These are phyloP conservation scores for Anarrhichthys ocellatus DNA, from an alignment of 2,113 vertebrate species.

Conservation along the genomic window DNA sequence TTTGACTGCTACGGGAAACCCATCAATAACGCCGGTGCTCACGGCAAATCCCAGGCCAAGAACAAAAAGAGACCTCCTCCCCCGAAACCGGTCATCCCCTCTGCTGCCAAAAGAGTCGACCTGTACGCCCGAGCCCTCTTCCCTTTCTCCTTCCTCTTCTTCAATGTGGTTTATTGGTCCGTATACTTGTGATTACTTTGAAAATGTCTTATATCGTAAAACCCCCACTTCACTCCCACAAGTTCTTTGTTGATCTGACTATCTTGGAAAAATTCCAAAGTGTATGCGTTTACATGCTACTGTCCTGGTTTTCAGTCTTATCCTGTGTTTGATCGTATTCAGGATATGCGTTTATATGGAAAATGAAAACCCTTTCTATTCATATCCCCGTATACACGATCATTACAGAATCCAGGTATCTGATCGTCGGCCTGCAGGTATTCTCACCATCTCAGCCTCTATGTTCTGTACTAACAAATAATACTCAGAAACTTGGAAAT, in stretches of 20 bases:
- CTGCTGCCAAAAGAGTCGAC: slow-evolving; percentile 95
- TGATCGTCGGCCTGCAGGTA: neutral
- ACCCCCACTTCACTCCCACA: neutral
- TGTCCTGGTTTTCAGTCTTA: neutral
- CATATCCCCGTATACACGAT: neutral
- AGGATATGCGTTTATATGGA: neutral
- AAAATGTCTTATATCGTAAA: slow-evolving; percentile 20
- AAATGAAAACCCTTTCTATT: neutral
- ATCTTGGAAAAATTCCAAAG: slow-evolving; percentile 21
- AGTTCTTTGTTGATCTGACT: slow-evolving; percentile 28
- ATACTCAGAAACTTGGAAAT: neutral
- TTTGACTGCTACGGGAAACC: slow-evolving; percentile 99
- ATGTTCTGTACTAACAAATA: neutral
- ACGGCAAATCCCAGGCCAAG: slow-evolving; percentile 92
- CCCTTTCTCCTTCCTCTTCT: slow-evolving; percentile 99
- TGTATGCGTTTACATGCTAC: slow-evolving; percentile 1
- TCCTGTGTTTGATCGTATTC: neutral
- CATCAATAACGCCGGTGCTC: slow-evolving; percentile 85
- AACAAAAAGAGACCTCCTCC: slow-evolving; percentile 94
- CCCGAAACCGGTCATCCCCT: slow-evolving; percentile 96
- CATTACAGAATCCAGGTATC: neutral
- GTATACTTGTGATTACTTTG: slow-evolving; percentile 92
- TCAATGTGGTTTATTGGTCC: slow-evolving; percentile 99
- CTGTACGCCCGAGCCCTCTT: slow-evolving; percentile 96
- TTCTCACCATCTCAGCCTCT: neutral